A percentile compares a stretch with the other conserved stretches of the same genome.
Conservation (phyloP, 2,888 invertebrate genomes). For the Eupithecia inturbata region DNA sequence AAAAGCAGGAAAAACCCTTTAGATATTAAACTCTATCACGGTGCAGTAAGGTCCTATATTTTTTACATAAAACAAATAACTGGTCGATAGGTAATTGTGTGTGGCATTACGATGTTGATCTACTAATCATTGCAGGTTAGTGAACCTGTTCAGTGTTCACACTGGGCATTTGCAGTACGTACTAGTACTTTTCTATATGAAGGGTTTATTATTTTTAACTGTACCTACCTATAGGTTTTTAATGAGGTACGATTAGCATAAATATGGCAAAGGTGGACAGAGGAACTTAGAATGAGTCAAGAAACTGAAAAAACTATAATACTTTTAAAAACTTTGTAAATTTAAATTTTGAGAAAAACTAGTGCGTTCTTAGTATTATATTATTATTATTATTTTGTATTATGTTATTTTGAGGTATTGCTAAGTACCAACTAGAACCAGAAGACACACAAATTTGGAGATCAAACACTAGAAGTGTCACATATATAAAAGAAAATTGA, state of each 20-base stretch:
- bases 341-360: too few relatives aligned
- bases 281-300: neutral
- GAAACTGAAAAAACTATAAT: neutral
- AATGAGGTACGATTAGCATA: neutral
- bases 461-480: neutral
- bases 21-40: slow-evolving; percentile 25
- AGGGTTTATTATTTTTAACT: neutral
- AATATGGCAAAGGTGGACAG: neutral
- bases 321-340: too few relatives aligned
- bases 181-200: neutral
- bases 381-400: too few relatives aligned
- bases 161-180: slow-evolving; percentile 16
- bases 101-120: slow-evolving; percentile 62
- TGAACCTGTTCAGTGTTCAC: slow-evolving; percentile 30
- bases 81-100: slow-evolving; percentile 61
- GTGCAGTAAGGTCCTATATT: slow-evolving; percentile 16
- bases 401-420: neutral
- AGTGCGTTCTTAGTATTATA: too few relatives aligned
- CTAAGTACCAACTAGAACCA: neutral
- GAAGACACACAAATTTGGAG: neutral
- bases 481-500: neutral
- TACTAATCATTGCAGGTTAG: slow-evolving; percentile 52
- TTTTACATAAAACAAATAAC: slow-evolving; percentile 45
- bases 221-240: too few relatives aligned
- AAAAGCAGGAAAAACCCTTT: neutral